Base-by-base conservation (phyloP, 2,113 vertebrate genomes). In the Lophura nycthemera region DNA sequence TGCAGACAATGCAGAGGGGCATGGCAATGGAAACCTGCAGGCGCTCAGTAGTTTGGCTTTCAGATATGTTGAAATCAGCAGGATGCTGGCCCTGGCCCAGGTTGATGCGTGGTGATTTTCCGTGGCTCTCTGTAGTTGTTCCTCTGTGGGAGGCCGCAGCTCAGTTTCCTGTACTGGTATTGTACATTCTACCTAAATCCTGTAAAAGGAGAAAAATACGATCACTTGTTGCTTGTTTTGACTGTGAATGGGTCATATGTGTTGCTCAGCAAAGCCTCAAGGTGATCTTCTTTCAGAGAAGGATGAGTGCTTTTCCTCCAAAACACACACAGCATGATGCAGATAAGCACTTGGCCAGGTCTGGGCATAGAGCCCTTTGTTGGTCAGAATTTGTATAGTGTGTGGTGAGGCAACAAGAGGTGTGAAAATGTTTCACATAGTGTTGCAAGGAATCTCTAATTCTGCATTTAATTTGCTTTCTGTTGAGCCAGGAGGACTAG, bases 401-500 rank as follows among this genome's bases (percentile, higher is more conserved):
- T 1, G 2, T 52, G 38, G 47, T 79, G 83, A 92, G 65, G 57
- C 61, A 88, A 0, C 69, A 83, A 81, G 83, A 86, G 29, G 47
- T 65, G 91, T 86, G 76, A 90, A 84, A 84, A 47, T 84, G 48
- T 90, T 80, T 94, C 72, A 78, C 72, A 48, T 75, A 73, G 45
- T 48, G 54, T 69, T 83, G 61, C 76, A 93, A 88, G 78, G 85
- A 89, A 92, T 86, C n/a, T 83, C 52, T 88, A 84, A 93, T 95
- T 95, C 79, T 84, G 67, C 76, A 93, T 90, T 86, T 95, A 91
- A 91, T 92, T 91, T 86, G 27, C 65, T 76, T 78, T 27, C 54
- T 81, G 80, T 86, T 88, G 86, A 93, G 57, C n/a, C 78, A 63
- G 76, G 65, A 90, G 86, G 70, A 65, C 61, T 86, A 78, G 57